These are phyloP conservation scores for Drosophila ananassae DNA, from an alignment of 1,140 invertebrate genomes.

Conservation along the genomic window DNA sequence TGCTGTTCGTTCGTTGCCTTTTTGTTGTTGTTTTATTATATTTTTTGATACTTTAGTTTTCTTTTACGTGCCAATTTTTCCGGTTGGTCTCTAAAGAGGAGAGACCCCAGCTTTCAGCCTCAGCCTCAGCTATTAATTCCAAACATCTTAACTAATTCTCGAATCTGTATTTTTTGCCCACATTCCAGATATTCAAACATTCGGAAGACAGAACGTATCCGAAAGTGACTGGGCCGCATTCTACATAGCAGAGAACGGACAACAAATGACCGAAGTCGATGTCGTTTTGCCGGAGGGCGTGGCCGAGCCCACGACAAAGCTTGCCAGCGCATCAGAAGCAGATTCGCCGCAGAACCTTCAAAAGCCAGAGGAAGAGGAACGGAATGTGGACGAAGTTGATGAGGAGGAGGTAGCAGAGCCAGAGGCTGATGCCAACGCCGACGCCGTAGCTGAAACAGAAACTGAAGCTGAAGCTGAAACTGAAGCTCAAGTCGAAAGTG, in stretches of 20 bases:
- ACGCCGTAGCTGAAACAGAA: neutral
- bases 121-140: neutral
- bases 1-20: slow-evolving; percentile 48
- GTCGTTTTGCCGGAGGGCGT: slow-evolving; percentile 81
- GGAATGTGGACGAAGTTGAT: neutral
- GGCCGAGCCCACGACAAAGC: slow-evolving; percentile 70
- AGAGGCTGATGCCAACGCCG: neutral
- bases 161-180: slow-evolving; percentile 6
- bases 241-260: slow-evolving; percentile 52
- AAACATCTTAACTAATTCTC: slow-evolving; percentile 19
- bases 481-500: slow-evolving; percentile 9
- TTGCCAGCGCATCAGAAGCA: slow-evolving; percentile 66
- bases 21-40: neutral
- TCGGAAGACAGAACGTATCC: slow-evolving; percentile 21
- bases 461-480: neutral
- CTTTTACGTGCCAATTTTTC: slow-evolving; percentile 74
- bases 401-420: slow-evolving; percentile 4
- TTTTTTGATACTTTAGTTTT: slow-evolving; percentile 62
- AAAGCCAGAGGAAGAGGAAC: slow-evolving; percentile 23
- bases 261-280: slow-evolving; percentile 84
- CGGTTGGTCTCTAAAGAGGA: slow-evolving; percentile 43
- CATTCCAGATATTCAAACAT: slow-evolving; percentile 32
- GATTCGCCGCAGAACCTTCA: slow-evolving; percentile 23
- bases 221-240: slow-evolving; percentile 60
- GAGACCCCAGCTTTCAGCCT: slow-evolving; percentile 10